Evolutionary conservation across 2,888 invertebrate species (phyloP).

Genomic region (Heteromurus nitidus): DNA sequence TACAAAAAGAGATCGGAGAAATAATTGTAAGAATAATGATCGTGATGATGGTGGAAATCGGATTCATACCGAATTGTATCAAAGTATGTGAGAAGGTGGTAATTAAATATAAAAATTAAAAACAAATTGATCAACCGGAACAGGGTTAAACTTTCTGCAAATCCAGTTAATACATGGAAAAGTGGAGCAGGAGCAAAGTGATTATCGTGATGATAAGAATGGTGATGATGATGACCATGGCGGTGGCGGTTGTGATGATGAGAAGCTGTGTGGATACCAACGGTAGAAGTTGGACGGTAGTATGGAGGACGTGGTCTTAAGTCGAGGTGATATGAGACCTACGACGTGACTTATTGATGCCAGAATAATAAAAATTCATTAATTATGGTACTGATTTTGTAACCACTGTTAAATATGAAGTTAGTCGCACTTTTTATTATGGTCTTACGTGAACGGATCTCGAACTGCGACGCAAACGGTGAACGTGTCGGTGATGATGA

Average conservation of each 20-base stretch:
- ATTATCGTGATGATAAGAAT: too few species aligned
- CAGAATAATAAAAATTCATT: not conserved
- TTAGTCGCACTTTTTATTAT: not conserved
- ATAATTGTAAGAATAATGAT: conserved; percentile 10
- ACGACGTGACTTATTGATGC: conserved; percentile 30
- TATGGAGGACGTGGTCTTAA: conserved; percentile 30
- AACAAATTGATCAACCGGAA: conserved; percentile 50
- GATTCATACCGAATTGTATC: conserved; percentile 33
- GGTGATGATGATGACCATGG: not conserved
- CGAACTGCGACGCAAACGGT: conserved; percentile 37
- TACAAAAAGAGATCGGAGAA: conserved; percentile 47
- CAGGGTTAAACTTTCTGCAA: conserved; percentile 21
- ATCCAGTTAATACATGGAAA: too few species aligned
- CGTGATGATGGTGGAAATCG: conserved; percentile 18
- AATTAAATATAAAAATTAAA: conserved; percentile 49
- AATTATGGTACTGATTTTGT: not conserved
- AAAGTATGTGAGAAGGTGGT: conserved; percentile 19
- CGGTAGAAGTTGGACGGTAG: not conserved
- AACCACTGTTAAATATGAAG: not conserved
- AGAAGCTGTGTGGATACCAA: conserved; percentile 4
- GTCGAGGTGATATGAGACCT: conserved; percentile 56
- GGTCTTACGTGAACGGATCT: conserved; percentile 39
- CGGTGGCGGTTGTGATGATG: not conserved
- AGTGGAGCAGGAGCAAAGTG: too few species aligned
- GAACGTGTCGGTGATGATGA: conserved; percentile 45